Evolutionary conservation across 2,888 invertebrate genomes (phyloP), one percentile per base, ranked within the genome.

Genomic region (Gandaritis pyraliata): DNA sequence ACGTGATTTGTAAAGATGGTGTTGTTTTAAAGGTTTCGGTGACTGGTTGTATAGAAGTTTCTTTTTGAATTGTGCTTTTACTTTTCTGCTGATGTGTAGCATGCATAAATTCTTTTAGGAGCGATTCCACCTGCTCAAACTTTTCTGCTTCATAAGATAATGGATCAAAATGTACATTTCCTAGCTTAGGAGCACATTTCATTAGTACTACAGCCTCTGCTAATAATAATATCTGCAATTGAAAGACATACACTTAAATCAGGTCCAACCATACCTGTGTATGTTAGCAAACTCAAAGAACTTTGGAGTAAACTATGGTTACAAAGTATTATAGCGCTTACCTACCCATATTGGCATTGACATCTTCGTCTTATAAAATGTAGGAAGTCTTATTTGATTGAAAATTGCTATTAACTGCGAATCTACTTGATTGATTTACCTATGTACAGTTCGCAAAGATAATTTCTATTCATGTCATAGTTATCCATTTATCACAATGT

Each of bases 171-270:
- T 77, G 48, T 30, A 73, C 49, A 57, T 76, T 69, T 1, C 78
- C 77, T 38, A 86, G 70, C 68, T 81, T 85, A 1, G 87, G 84
- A 45, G 80, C 80, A 61, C 83, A 54, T 38, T 47, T 74, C 53
- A 72, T 41, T 48, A 47, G 29, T 11, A 47, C 36, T 8, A 38
- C 15, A 33, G 48, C 36, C 5, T 47, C 36, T 29, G 5, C 41
- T 46, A 58, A 12, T 18, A 59, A 11, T 12, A 30, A 48, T 23
- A 55, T 55, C 58, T 63, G 63, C 1, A 63, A 63, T 38, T 12
- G 16, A 29, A 52, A 52, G 2, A 36, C 16, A 46, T 13, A 3
- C 23, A 23, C 23, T 23, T 33, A 33, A 33, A 2, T 7, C 33
- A 33, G 8, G n/a, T n/a, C 23, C 23, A 23, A 3, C 23, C 3